Percentiles rank a stretch among this genome's conserved stretches.
Conservation (phyloP, 2,797 vertebrate genomes). For the Nothura maculosa region DNA sequence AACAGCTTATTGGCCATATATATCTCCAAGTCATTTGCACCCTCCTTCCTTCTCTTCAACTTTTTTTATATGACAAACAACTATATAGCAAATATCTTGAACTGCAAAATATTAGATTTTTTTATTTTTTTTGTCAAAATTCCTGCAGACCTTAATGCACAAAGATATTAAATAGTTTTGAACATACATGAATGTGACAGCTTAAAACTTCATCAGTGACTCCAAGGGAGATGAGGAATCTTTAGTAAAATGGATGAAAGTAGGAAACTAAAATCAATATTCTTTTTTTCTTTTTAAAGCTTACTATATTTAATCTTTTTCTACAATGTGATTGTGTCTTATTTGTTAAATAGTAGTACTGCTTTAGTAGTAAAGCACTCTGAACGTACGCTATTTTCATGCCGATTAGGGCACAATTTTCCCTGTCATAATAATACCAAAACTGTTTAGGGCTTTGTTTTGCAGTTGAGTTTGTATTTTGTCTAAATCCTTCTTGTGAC, state of each 20-base stretch:
- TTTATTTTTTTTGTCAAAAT: neutral
- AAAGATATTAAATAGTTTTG: too few species aligned
- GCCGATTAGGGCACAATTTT: neutral
- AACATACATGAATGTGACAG: too few species aligned
- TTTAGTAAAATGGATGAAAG: too few species aligned
- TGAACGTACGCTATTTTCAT: neutral
- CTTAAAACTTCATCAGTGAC: too few species aligned
- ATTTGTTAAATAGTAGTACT: too few species aligned
- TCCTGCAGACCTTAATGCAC: neutral
- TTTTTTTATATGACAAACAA: neutral
- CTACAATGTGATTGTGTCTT: too few species aligned
- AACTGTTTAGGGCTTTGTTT: neutral
- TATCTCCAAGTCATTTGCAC: neutral
- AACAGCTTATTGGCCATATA: conserved; percentile 38
- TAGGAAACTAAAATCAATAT: too few species aligned
- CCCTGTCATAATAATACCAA: neutral
- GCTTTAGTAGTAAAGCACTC: neutral
- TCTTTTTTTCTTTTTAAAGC: too few species aligned
- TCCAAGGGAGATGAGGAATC: too few species aligned
- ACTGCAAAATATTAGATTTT: neutral
- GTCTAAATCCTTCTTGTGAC: neutral
- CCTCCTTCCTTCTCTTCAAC: neutral
- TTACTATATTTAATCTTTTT: too few species aligned
- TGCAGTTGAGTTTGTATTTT: neutral
- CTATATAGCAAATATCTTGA: neutral